Base-by-base conservation (phyloP, 2,797 vertebrate species). In the Toxotes lorentzi region DNA sequence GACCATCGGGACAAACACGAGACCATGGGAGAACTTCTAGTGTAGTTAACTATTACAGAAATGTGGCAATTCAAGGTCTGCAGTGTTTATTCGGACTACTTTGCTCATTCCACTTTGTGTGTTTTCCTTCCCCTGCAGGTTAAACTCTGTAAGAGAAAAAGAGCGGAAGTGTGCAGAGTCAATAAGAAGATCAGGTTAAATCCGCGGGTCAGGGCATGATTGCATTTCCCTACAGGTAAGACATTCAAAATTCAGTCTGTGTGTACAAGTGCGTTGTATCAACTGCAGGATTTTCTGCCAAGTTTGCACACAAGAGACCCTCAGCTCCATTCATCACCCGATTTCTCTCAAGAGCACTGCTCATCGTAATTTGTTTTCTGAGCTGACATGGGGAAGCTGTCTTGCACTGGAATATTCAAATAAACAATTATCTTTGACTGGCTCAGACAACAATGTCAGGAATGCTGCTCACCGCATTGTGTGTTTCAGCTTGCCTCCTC, bases 351-450 rank as follows among this genome's bases (percentile, higher is more conserved):
- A 76, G 70, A 64, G 63, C 48, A 10, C 45, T 76, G 79, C 79
- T 85, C 67, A 67, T 83, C 51, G 35, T 57, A 73, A 88, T 89
- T 91, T 88, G 86, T 87, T 90, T 88, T 86, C 76, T 27, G 70
- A 89, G 78, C 73, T 85, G 85, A 80, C 82, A 84, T 13, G 40
- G 67, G 69, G 86, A 92, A 92, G 83, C 81, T 63, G 84, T 90
- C 74, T 76, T 67, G 73, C 71, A 73, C 79, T 23, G 14, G 72
- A 87, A 93, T 89, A 91, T 93, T 90, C 72, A 93, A 90, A 93
- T 86, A 92, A 95, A 94, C 91, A 95, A 92, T 93, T 94, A 93
- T 71, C 80, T 82, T 68, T 76, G 85, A 91, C 87, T 79, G 70
- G 65, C 73, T 82, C 69, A 27, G 69, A 84, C 72, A 91, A 89